A percentile compares a stretch with the other conserved stretches of the same genome.
Evolutionary conservation across 2,113 vertebrate species (phyloP).

Genomic region (Lethenteron camtschaticum): DNA sequence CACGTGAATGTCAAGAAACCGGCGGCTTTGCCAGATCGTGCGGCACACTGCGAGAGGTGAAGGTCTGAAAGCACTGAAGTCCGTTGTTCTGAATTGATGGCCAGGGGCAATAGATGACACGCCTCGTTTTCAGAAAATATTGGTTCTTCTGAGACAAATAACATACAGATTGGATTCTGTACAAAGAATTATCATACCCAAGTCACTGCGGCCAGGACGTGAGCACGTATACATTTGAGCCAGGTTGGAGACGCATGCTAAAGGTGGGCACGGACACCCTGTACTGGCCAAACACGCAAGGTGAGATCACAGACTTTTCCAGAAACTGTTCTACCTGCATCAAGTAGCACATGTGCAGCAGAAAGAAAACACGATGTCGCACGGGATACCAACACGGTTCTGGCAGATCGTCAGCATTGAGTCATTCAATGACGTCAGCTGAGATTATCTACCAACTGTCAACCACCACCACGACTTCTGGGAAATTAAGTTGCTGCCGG

Average conservation of each 20-base stretch:
- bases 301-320: neutral
- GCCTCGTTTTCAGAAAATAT: neutral
- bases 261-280: neutral
- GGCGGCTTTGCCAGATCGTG: neutral
- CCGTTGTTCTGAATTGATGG: neutral
- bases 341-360: neutral
- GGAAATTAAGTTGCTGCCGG: neutral
- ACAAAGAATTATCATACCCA: neutral
- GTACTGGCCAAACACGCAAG: neutral
- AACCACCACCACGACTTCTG: neutral
- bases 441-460: neutral
- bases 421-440: neutral
- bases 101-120: neutral
- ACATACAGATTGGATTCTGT: neutral
- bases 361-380: neutral
- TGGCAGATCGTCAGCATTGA: slow-evolving; percentile 2
- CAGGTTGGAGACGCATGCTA: slow-evolving; percentile 2
- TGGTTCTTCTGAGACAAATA: neutral
- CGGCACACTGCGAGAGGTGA: neutral
- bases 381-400: neutral
- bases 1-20: neutral
- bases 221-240: neutral
- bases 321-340: neutral
- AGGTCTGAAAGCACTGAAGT: neutral
- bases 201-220: neutral